Evolutionary conservation across 2,797 vertebrate species (phyloP).

Genomic region (Echiichthys vipera): DNA sequence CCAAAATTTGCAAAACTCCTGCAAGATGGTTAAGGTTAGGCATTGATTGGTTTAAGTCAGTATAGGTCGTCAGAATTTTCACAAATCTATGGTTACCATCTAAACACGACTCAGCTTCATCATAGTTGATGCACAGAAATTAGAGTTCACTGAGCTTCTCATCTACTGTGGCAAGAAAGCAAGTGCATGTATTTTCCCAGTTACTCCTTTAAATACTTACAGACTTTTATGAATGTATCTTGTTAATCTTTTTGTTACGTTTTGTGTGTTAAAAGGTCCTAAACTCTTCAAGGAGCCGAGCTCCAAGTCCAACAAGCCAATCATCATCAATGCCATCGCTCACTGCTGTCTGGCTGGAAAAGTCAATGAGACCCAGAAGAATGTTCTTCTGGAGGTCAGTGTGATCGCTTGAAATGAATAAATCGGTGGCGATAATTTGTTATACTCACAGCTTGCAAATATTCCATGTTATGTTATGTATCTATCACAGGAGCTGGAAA

Average conservation of each 20-base stretch:
- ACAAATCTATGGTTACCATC: no score
- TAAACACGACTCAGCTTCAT: no score
- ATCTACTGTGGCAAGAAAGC: conserved; percentile 5
- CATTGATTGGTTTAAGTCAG: no score
- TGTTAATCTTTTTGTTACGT: neutral
- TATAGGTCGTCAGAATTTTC: no score
- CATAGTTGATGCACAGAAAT: neutral
- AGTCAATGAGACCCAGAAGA: conserved; percentile 96
- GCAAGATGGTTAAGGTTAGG: no score
- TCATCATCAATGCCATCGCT: conserved; percentile 96
- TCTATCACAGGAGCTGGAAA: conserved; percentile 91
- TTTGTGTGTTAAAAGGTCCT: conserved; percentile 84
- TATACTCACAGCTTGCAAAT: neutral
- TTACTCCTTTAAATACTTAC: neutral
- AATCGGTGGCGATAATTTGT: neutral
- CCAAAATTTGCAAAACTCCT: no score
- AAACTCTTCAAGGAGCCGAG: conserved; percentile 98
- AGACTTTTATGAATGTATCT: neutral
- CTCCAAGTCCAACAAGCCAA: conserved; percentile 98
- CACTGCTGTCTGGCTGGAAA: conserved; percentile 98
- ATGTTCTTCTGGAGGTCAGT: conserved; percentile 92
- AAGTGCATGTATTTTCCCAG: neutral
- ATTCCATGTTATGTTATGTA: neutral
- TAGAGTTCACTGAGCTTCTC: neutral
- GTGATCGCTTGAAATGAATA: neutral